These are phyloP conservation scores for Cottus gobio DNA, from an alignment of 2,113 vertebrate species.

Conservation along the genomic window DNA sequence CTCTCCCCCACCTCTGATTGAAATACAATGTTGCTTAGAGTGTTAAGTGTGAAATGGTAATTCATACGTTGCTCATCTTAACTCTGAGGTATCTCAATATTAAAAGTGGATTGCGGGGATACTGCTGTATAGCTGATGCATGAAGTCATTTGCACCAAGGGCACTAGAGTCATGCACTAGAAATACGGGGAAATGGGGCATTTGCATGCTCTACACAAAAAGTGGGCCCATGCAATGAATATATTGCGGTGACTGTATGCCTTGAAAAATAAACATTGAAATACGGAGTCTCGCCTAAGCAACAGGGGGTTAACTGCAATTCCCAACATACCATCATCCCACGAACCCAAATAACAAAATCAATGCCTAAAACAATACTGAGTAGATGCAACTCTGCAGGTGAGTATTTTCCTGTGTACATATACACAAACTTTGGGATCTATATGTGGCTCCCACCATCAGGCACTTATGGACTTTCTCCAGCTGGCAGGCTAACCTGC, in stretches of 20 bases:
- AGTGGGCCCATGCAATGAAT: constrained; percentile 53
- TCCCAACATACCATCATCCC: not conserved
- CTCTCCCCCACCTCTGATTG: constrained; percentile 39
- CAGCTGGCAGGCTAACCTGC: constrained; percentile 48
- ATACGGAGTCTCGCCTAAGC: constrained; percentile 19
- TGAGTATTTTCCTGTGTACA: not conserved
- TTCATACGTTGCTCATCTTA: constrained; percentile 55
- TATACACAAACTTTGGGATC: constrained; percentile 6
- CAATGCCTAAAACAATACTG: not conserved
- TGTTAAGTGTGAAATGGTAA: constrained; percentile 69
- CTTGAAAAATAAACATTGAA: constrained; percentile 51
- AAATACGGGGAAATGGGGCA: constrained; percentile 58
- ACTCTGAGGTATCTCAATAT: constrained; percentile 70
- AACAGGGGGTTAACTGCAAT: constrained; percentile 19
- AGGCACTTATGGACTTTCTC: constrained; percentile 37
- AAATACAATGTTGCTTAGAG: constrained; percentile 57
- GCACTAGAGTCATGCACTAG: constrained; percentile 71
- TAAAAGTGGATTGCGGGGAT: constrained; percentile 66
- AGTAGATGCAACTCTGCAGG: not conserved
- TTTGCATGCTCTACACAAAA: constrained; percentile 65
- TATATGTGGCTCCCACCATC: constrained; percentile 36
- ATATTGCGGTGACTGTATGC: constrained; percentile 48
- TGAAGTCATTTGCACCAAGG: constrained; percentile 81
- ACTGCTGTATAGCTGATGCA: constrained; percentile 73
- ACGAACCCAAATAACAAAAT: not conserved